Evolutionary conservation across 2,113 vertebrate genomes (phyloP), one percentile per base, ranked within the genome.

Genomic region (Athene noctua): DNA sequence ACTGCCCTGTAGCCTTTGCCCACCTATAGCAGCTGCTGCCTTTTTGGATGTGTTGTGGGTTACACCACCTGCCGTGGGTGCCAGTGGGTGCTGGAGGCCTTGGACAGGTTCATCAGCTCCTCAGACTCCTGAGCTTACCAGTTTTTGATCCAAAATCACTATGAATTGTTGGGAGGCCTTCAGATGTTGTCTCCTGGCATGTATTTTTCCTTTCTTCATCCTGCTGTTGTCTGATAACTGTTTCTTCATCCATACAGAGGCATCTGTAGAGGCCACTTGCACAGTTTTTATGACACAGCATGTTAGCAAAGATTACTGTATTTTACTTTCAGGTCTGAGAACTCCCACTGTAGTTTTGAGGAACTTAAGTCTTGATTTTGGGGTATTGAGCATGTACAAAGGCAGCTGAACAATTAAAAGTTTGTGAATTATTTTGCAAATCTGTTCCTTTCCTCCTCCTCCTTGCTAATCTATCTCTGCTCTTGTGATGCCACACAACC

Each of bases 61-160:
- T 61, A 29, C 16, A 1, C 3, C 5, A 14, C 5, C 32, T 4
- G 0, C 34, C 1, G 0, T 9, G 14, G 4, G n/a, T 46, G 21
- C 17, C 21, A 15, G 13, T 40, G 30, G 19, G 11, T 49, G 52
- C 82, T 55, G 65, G 40, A 59, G 38, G 19, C 38, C 19, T 27
- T 34, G 18, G 29, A 15, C 58, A 26, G 18, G 5, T 13, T 58
- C 30, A 23, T n/a, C 44, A 32, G 32, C 13, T 15, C 10, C 26
- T 34, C 15, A 4, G 29, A 46, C 9, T 5, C 42, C 71, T 19
- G 12, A 20, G 7, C 11, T 51, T n/a, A 40, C 4, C 29, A 17
- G 4, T 29, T 59, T 71, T 86, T 81, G 34, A 70, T 72, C 30
- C 30, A 58, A 54, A 16, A 73, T 9, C 9, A 22, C 22, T 42